phyloP scores from a whole-genome alignment of 1,140 invertebrate species.

The Drosophila melanica region DNA sequence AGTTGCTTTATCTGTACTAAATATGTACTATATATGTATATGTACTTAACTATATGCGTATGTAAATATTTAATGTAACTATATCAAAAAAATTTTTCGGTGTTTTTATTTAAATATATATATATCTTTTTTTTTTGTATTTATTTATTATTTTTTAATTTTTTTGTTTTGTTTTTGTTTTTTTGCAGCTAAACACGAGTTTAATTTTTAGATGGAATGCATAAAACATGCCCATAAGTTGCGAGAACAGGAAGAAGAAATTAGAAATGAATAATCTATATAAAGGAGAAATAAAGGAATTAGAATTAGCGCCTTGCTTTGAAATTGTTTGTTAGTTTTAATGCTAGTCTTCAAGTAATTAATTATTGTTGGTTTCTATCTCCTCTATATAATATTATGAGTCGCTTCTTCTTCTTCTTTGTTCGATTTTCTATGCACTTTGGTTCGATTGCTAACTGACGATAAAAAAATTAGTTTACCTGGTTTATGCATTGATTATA shows the following conservation, averaged over 20 bases:
- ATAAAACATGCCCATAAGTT: not conserved
- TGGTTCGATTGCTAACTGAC: slow-evolving; percentile 17
- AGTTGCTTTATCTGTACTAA: slow-evolving; percentile 4
- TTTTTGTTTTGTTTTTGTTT: not conserved
- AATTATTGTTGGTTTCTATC: slow-evolving; percentile 18
- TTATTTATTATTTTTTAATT: slow-evolving; percentile 5
- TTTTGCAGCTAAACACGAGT: slow-evolving; percentile 1
- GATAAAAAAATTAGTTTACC: slow-evolving; percentile 39
- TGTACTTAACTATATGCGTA: slow-evolving; percentile 9
- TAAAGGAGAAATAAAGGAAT: not conserved
- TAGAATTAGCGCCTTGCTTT: slow-evolving; percentile 1
- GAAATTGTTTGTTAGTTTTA: slow-evolving; percentile 7
- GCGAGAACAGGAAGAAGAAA: slow-evolving; percentile 7
- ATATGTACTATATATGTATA: slow-evolving; percentile 15
- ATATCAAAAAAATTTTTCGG: slow-evolving; percentile 11
- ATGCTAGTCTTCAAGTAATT: slow-evolving; percentile 23
- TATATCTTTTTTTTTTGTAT: no score
- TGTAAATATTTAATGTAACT: slow-evolving; percentile 1
- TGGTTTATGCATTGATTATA: slow-evolving; percentile 48
- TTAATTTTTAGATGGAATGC: slow-evolving; percentile 6
- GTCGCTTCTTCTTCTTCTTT: slow-evolving; percentile 18
- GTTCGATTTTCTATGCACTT: slow-evolving; percentile 44
- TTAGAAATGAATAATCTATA: slow-evolving; percentile 3
- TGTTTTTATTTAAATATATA: not conserved
- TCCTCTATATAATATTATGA: slow-evolving; percentile 2